phyloP scores from a whole-genome alignment of 2,113 vertebrate genomes.

The Hypocryptadius cinnamomeus region DNA sequence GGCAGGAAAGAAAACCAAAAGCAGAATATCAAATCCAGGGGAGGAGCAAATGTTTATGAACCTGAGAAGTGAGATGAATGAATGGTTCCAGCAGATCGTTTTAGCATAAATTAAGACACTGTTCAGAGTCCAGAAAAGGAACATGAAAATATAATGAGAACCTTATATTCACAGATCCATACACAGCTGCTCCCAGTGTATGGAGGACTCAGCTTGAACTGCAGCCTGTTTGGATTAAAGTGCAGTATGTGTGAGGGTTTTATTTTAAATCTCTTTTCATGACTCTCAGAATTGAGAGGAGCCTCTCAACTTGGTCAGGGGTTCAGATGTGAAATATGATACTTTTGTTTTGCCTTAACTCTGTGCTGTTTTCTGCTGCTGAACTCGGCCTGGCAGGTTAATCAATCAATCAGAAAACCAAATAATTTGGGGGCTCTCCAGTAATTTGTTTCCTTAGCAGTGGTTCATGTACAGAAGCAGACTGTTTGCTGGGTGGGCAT shows the following conservation, averaged over 20 bases:
- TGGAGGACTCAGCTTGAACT: not conserved
- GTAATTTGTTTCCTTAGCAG: not conserved
- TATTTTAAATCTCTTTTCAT: not conserved
- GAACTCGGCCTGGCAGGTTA: not conserved
- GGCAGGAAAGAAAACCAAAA: not conserved
- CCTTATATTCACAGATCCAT: not conserved
- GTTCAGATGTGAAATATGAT: not conserved
- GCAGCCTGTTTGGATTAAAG: not conserved
- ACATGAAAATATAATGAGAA: not conserved
- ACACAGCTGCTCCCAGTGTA: not conserved
- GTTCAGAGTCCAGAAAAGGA: not conserved
- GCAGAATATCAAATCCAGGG: not conserved
- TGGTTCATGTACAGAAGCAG: not conserved
- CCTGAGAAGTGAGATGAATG: not conserved
- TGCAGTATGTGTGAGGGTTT: not conserved
- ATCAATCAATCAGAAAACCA: not conserved
- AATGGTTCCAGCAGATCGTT: not conserved
- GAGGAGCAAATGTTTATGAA: not conserved
- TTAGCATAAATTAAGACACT: not conserved
- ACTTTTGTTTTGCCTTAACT: not conserved
- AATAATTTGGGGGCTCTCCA: not conserved
- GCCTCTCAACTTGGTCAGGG: not conserved
- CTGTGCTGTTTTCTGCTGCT: not conserved
- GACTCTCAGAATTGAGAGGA: not conserved
- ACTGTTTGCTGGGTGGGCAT: not conserved